Evolutionary conservation across 2,113 vertebrate species (phyloP), one percentile per base, ranked within the genome.

Genomic region (Apteryx owenii): DNA sequence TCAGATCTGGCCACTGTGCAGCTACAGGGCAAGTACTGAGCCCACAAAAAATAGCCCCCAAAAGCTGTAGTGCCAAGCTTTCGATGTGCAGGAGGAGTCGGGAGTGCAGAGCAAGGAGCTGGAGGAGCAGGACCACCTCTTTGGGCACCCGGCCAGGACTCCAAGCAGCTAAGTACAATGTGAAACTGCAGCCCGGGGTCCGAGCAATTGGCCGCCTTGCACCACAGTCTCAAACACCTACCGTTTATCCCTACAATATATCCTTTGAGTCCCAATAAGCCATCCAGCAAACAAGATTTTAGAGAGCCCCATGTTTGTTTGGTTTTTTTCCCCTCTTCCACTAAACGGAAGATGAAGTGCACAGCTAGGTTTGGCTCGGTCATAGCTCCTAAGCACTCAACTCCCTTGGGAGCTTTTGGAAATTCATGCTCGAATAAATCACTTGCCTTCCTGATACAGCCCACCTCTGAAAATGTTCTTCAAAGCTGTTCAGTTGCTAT

Each of bases 21-120:
- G 56, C 36, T 3, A 1, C 5, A 44, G 15, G 38, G 7, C 1
- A 10, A 56, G 53, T 2, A 40, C 1, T 18, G 15, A 85, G 6
- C 8, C 42, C 5, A 38, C 1, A 19, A 8, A 42, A 75, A 64
- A 69, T 11, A 31, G 75, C 58, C 5, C 44, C 54, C 40, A 17
- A 3, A 7, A 91, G 40, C 22, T 38, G 38, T 4, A 33, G 7
- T 7, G 18, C 17, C 5, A 42, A 0, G 23, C 21, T 11, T 58
- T 44, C 19, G 4, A 33, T 5, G 1, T 58, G 42, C 9, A 23
- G 50, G 40, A 50, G n/a, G 16, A 87, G 21, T 7, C 26, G 72
- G 14, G 17, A 72, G 18, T 33, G n/a, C 58, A n/a, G n/a, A 61
- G 33, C 31, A n/a, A 61, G 31, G 33, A n/a, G 58, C 19, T 21